These are phyloP conservation scores for Manis javanica DNA, from an alignment of 2,797 vertebrate genomes.

Conservation along the genomic window DNA sequence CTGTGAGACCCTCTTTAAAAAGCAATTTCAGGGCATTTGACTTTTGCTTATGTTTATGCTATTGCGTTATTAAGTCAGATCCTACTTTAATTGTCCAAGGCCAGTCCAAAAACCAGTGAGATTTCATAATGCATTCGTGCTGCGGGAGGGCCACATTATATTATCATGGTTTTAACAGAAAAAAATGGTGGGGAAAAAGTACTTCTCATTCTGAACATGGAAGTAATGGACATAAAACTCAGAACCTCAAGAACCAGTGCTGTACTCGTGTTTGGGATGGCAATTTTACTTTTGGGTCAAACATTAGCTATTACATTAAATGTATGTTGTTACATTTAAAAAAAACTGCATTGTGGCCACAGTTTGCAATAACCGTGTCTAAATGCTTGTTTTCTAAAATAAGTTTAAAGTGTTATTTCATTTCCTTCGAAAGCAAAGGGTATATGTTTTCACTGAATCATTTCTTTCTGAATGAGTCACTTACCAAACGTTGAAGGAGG, in stretches of 20 bases:
- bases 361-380: neutral
- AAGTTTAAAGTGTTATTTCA: constrained; percentile 61
- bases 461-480: constrained; percentile 69
- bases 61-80: neutral
- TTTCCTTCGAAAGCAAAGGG: constrained; percentile 76
- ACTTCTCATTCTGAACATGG: neutral
- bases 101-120: neutral
- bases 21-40: neutral
- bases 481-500: neutral
- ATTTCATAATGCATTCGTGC: neutral
- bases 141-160: neutral
- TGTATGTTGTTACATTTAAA: neutral
- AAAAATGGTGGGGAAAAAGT: neutral
- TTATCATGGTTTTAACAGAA: neutral
- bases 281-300: neutral
- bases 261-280: neutral
- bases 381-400: constrained; percentile 61
- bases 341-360: neutral
- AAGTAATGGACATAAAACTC: neutral
- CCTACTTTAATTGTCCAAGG: neutral
- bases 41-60: neutral
- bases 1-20: neutral
- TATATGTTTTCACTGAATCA: constrained; percentile 12
- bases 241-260: neutral
- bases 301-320: neutral